Evolutionary conservation across 2,797 vertebrate genomes (phyloP).

Genomic region (Xyrichtys novacula): DNA sequence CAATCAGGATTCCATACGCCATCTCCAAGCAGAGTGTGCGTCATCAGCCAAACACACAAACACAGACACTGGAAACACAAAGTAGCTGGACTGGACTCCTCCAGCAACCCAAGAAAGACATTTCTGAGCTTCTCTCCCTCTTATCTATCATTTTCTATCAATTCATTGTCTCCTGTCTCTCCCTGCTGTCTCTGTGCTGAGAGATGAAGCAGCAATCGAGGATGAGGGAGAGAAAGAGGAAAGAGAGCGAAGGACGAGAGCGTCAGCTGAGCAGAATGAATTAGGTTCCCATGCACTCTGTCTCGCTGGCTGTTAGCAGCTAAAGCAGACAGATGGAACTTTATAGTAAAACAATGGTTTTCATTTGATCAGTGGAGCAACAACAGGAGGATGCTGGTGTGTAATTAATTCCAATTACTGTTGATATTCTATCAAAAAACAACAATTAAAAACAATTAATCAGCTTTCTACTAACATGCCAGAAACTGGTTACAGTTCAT

Average conservation of each 20-base stretch:
- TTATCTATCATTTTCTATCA: conserved; percentile 51
- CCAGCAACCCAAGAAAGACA: conserved; percentile 72
- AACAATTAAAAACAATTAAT: not conserved
- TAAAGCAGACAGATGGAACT: conserved; percentile 47
- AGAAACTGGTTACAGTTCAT: not conserved
- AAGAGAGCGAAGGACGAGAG: conserved; percentile 57
- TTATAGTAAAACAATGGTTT: conserved; percentile 38
- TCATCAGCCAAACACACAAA: conserved; percentile 69
- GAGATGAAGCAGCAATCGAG: conserved; percentile 46
- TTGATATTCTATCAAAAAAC: too few relatives aligned
- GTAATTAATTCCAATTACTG: too few relatives aligned
- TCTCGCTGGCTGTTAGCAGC: conserved; percentile 78
- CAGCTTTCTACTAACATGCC: not conserved
- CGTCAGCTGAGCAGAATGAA: conserved; percentile 79
- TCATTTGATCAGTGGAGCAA: conserved; percentile 51
- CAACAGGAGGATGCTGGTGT: too few relatives aligned
- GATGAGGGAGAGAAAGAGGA: conserved; percentile 34
- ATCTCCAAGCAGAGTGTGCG: conserved; percentile 84
- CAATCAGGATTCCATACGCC: conserved; percentile 87
- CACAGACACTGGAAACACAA: conserved; percentile 79
- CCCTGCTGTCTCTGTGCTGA: conserved; percentile 34
- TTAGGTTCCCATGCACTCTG: conserved; percentile 83
- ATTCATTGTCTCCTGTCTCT: conserved; percentile 44
- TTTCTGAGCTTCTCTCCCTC: conserved; percentile 63
- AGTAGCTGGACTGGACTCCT: conserved; percentile 76